phyloP scores from a whole-genome alignment of 2,888 invertebrate genomes.

The Noctua janthina region DNA sequence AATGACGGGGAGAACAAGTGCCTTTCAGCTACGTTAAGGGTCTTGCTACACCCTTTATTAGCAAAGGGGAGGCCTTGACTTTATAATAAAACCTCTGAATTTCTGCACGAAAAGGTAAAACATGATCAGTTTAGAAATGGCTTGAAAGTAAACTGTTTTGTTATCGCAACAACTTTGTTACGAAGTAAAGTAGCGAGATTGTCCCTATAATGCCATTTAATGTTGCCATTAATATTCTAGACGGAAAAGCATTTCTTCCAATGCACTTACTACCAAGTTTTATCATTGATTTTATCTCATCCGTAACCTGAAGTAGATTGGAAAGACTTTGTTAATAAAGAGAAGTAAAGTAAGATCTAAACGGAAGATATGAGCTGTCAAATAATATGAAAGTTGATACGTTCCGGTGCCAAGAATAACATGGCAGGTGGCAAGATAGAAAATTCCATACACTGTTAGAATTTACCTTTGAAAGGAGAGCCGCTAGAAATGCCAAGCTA shows the following conservation, averaged over 20 bases:
- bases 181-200: conserved; percentile 33
- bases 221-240: conserved; percentile 50
- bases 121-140: neutral
- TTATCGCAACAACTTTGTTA: conserved; percentile 21
- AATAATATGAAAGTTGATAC: conserved; percentile 52
- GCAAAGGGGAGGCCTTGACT: neutral
- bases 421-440: conserved; percentile 26
- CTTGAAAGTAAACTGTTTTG: neutral
- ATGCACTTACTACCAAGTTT: conserved; percentile 19
- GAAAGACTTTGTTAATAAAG: conserved; percentile 44
- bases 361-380: conserved; percentile 56
- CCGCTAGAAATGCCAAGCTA: conserved; percentile 22
- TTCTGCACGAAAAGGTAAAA: neutral
- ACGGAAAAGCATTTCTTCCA: conserved; percentile 37
- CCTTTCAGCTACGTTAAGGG: no score
- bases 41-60: neutral
- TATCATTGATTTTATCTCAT: conserved; percentile 61
- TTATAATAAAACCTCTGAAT: neutral
- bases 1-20: no score
- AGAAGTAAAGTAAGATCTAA: conserved; percentile 52
- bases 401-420: conserved; percentile 35
- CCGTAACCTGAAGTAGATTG: conserved; percentile 64
- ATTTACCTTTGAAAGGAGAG: conserved; percentile 36
- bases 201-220: conserved; percentile 28
- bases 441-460: conserved; percentile 27